Conservation (phyloP, 2,797 vertebrate genomes). For the Sparus aurata region DNA sequence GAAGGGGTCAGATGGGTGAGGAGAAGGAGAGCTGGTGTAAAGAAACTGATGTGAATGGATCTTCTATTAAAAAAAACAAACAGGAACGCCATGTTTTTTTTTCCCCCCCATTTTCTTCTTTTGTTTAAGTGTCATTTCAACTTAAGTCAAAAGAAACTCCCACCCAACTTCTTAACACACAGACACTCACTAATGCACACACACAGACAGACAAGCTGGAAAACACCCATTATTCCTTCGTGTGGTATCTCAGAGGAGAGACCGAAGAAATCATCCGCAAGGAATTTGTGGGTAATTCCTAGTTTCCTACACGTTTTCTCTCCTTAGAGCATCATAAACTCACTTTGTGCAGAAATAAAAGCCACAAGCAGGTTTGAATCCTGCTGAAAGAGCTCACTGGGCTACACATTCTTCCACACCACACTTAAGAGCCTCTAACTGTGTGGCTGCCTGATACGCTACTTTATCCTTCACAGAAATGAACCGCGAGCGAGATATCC, state of each 20-base stretch:
- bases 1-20: constrained; percentile 8
- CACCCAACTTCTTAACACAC: constrained; percentile 37
- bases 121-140: constrained; percentile 67
- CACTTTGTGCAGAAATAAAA: constrained; percentile 45
- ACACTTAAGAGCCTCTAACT: constrained; percentile 21
- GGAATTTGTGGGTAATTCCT: constrained; percentile 35
- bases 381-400: constrained; percentile 33
- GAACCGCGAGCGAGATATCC: background rate
- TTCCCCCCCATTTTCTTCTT: constrained; percentile 16
- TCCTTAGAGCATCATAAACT: constrained; percentile 45
- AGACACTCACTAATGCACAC: constrained; percentile 15
- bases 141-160: constrained; percentile 32
- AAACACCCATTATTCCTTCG: constrained; percentile 45
- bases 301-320: background rate
- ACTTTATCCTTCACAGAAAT: constrained; percentile 26
- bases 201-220: constrained; percentile 35
- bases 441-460: constrained; percentile 33
- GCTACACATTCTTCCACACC: constrained; percentile 41
- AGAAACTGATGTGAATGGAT: constrained; percentile 51
- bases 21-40: constrained; percentile 55
- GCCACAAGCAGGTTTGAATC: constrained; percentile 33
- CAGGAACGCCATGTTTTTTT: background rate
- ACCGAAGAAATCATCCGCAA: constrained; percentile 27
- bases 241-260: constrained; percentile 29
- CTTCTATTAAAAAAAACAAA: background rate